Conservation (phyloP, 2,797 vertebrate species). For the Aphelocoma californica region DNA sequence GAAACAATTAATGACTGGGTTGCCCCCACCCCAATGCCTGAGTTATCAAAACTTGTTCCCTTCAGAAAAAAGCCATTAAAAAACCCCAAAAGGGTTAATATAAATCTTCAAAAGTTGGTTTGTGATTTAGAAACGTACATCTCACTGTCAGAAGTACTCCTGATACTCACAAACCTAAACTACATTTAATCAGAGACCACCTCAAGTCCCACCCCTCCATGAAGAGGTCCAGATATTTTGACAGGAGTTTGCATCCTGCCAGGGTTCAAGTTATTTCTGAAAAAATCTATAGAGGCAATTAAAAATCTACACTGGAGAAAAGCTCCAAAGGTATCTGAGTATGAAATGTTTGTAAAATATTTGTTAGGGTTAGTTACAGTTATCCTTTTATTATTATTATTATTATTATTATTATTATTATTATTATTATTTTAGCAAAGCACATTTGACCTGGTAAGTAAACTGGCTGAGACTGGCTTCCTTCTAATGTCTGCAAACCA, state of each 20-base stretch:
- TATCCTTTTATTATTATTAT: not conserved
- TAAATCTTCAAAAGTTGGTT: not conserved
- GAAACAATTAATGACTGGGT: not conserved
- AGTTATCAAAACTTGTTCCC: not conserved
- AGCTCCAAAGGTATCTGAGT: fast-evolving
- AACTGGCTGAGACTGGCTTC: not conserved
- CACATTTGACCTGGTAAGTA: not conserved
- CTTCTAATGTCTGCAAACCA: not conserved
- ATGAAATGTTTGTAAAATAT: not conserved
- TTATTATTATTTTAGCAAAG: not conserved
- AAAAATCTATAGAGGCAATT: not conserved
- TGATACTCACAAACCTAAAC: not conserved
- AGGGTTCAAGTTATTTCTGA: not conserved
- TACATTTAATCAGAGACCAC: not conserved
- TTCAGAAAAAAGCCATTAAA: not conserved
- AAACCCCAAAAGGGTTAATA: not conserved
- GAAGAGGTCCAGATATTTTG: not conserved
- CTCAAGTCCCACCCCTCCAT: not conserved
- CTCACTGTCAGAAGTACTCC: not conserved
- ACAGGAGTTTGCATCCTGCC: not conserved
- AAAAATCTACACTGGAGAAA: not conserved
- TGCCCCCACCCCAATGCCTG: fast-evolving
- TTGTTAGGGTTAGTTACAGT: not conserved
- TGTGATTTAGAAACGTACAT: not conserved
- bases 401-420: not conserved